phyloP scores from a whole-genome alignment of 2,888 invertebrate species.

The Dendrolimus houi region DNA sequence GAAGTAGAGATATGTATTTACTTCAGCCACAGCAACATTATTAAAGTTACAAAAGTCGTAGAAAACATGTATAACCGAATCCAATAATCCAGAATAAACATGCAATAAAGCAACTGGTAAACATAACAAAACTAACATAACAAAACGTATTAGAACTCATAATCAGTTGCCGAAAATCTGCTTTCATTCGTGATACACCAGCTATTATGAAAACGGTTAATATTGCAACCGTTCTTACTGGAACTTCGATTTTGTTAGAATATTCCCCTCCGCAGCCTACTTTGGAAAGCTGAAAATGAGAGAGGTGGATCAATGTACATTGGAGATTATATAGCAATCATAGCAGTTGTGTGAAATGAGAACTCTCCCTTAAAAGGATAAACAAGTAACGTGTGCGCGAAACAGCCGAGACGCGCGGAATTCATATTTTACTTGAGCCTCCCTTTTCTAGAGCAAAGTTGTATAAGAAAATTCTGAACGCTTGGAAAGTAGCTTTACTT shows the following conservation, averaged over 20 bases:
- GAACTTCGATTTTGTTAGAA: constrained; percentile 24
- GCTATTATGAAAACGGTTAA: constrained; percentile 46
- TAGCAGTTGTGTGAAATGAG: constrained; percentile 71
- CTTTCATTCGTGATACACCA: constrained; percentile 39
- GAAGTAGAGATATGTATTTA: background rate
- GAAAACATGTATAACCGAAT: background rate
- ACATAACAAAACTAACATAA: constrained; percentile 35
- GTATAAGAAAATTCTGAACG: constrained; percentile 20
- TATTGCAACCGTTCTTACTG: constrained; percentile 30
- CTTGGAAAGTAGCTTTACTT: constrained; percentile 25
- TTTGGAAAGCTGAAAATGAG: constrained; percentile 11
- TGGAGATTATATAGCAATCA: constrained; percentile 66
- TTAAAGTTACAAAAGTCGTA: background rate
- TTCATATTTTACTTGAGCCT: constrained; percentile 65
- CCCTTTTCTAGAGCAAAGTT: constrained; percentile 41
- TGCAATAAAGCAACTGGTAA: constrained; percentile 29
- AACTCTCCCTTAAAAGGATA: constrained; percentile 70
- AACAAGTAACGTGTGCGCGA: constrained; percentile 73
- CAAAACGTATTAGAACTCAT: constrained; percentile 39
- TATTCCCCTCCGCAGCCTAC: constrained; percentile 6
- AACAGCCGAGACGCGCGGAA: constrained; percentile 65
- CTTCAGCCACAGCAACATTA: background rate
- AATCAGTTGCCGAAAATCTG: constrained; percentile 56
- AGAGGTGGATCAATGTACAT: constrained; percentile 27
- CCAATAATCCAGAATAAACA: constrained; percentile 13